These are phyloP conservation scores for Brachionus asplanchnoidis DNA, from an alignment of 1,140 invertebrate genomes.

Conservation along the genomic window DNA sequence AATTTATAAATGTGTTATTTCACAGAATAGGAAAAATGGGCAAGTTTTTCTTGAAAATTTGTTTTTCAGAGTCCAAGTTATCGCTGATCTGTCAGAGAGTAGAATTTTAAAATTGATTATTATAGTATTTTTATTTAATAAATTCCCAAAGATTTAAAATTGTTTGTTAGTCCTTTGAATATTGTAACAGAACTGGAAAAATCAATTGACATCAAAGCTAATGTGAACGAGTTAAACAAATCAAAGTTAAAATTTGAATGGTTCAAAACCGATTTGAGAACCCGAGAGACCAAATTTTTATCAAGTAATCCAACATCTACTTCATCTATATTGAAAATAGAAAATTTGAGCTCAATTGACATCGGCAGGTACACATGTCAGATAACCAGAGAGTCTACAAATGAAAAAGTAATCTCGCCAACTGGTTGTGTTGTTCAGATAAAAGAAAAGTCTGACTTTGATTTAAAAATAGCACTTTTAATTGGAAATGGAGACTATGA, in stretches of 20 bases:
- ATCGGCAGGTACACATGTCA: constrained; percentile 7
- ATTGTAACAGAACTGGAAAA: neutral
- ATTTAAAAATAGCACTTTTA: constrained; percentile 40
- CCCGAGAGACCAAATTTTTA: neutral
- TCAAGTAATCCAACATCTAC: constrained; percentile 2
- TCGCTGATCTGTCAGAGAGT: neutral
- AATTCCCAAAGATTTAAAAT: neutral
- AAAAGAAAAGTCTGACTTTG: constrained; percentile 26
- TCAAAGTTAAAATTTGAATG: constrained; percentile 23
- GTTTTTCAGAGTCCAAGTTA: neutral
- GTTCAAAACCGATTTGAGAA: constrained; percentile 3
- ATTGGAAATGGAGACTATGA: constrained; percentile 39
- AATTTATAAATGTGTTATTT: constrained; percentile 18
- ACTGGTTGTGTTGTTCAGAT: neutral
- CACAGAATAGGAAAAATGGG: neutral
- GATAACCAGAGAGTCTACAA: neutral
- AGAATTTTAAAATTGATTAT: neutral
- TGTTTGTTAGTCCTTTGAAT: neutral
- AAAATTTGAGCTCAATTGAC: neutral
- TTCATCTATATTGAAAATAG: neutral
- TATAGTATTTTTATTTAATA: neutral
- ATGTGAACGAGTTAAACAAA: neutral
- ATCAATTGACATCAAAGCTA: neutral
- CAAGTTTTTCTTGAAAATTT: neutral
- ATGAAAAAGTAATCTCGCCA: constrained; percentile 18